These are phyloP conservation scores for Petaurus breviceps DNA, from an alignment of 2,113 vertebrate species.

Conservation along the genomic window DNA sequence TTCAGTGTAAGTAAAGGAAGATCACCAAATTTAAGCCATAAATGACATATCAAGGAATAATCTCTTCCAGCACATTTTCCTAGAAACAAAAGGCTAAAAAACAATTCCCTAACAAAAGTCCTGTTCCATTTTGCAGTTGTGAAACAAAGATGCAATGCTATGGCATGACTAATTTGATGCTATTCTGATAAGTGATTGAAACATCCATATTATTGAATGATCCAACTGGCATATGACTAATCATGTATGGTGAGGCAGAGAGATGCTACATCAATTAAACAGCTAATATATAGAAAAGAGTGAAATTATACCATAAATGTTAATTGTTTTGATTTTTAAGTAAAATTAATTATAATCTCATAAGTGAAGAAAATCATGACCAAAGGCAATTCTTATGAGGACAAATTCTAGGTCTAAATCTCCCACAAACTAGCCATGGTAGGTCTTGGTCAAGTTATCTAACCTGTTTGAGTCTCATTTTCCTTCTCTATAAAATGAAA, in stretches of 20 bases:
- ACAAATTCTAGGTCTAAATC: not conserved
- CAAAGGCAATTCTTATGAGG: not conserved
- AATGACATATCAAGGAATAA: not conserved
- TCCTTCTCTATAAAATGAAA: not conserved
- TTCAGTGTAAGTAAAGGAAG: slow-evolving; percentile 67
- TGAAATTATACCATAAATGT: not conserved
- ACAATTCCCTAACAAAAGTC: not conserved
- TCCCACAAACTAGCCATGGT: not conserved
- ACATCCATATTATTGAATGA: not conserved
- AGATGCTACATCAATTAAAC: not conserved
- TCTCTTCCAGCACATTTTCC: slow-evolving; percentile 20
- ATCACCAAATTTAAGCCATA: not conserved
- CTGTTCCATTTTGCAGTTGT: not conserved
- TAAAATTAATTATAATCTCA: not conserved
- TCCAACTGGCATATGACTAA: not conserved
- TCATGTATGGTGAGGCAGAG: not conserved
- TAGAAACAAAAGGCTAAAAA: not conserved
- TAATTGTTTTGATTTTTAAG: not conserved
- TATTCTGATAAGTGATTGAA: not conserved
- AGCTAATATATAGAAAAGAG: not conserved
- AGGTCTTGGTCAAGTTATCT: not conserved
- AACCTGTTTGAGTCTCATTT: not conserved
- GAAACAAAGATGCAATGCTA: not conserved
- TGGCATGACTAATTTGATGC: not conserved
- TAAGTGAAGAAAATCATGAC: not conserved